phyloP scores from a whole-genome alignment of 2,888 invertebrate genomes.

The Pyralis farinalis region DNA sequence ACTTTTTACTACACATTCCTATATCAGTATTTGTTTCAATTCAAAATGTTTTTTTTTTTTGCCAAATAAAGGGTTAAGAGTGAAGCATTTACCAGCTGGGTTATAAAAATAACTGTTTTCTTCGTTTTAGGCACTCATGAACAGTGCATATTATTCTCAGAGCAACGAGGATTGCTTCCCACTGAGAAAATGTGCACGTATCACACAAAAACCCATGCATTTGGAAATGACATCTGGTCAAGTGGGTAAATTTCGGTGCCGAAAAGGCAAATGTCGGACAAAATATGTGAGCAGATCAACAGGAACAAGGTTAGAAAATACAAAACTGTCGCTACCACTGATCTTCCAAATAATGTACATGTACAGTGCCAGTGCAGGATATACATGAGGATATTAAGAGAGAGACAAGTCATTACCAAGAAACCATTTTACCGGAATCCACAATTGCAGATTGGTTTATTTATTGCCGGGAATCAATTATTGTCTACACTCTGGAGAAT shows the following conservation, averaged over 20 bases:
- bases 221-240: neutral
- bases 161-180: neutral
- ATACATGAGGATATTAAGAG: too few species aligned
- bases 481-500: conserved; percentile 17
- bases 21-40: too few species aligned
- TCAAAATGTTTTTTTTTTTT: too few species aligned
- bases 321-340: neutral
- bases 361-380: neutral
- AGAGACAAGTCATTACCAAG: too few species aligned
- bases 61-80: too few species aligned
- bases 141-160: too few species aligned
- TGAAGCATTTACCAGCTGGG: too few species aligned
- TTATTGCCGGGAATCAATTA: conserved; percentile 20
- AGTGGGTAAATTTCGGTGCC: conserved; percentile 2
- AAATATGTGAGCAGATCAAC: neutral
- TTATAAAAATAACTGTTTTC: too few species aligned
- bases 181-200: neutral
- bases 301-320: conserved; percentile 5
- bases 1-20: too few species aligned
- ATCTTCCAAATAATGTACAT: neutral
- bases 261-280: conserved; percentile 1
- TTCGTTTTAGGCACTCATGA: too few species aligned
- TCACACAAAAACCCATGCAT: neutral
- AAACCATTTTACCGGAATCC: too few species aligned
- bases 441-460: conserved; percentile 15